Evolutionary conservation across 2,797 vertebrate species (phyloP).

Genomic region (Phataginus tricuspis): DNA sequence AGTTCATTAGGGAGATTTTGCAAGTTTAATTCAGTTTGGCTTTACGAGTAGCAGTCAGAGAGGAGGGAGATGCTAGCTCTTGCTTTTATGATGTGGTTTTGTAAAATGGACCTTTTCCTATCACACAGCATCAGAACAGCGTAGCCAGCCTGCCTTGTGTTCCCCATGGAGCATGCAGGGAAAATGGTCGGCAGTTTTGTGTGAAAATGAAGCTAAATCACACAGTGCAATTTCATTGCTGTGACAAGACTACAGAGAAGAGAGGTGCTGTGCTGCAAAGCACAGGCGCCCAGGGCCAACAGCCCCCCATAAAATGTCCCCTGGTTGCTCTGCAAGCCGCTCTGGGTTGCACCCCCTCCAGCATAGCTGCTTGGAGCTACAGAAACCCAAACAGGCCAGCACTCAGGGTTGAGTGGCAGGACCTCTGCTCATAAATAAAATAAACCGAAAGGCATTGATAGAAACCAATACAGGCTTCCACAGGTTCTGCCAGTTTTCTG

Average conservation of each 20-base stretch:
- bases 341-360: background rate
- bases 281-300: too few species aligned
- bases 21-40: background rate
- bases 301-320: rapidly evolving
- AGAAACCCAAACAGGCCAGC: background rate
- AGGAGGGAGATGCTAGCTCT: background rate
- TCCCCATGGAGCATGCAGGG: background rate
- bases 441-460: background rate
- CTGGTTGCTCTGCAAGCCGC: background rate
- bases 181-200: background rate
- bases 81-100: background rate
- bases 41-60: background rate
- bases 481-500: background rate
- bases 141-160: background rate
- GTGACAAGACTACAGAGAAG: background rate
- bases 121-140: background rate
- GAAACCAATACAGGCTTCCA: background rate
- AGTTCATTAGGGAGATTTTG: background rate
- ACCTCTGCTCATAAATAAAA: background rate
- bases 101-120: background rate
- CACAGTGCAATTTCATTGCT: background rate
- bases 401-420: background rate
- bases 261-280: too few species aligned
- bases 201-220: background rate
- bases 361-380: rapidly evolving